Evolutionary conservation across 2,113 vertebrate genomes (phyloP).

Genomic region (Edolisoma coerulescens): DNA sequence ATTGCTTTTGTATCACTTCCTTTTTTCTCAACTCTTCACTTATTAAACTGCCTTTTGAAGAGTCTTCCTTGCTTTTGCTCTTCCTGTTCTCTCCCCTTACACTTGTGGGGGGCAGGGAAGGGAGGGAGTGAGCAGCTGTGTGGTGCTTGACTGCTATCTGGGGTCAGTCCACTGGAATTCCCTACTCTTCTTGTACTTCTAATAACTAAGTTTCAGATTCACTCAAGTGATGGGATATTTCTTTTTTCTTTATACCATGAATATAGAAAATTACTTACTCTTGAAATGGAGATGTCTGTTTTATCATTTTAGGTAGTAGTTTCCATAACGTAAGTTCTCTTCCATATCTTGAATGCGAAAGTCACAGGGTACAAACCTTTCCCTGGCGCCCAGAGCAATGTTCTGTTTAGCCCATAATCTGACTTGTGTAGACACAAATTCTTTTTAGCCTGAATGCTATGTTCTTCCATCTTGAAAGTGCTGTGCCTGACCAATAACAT

Average conservation of each 20-base stretch:
- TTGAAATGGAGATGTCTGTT: not conserved
- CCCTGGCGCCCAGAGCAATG: not conserved
- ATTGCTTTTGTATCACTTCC: not conserved
- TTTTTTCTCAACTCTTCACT: not conserved
- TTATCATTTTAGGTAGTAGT: not conserved
- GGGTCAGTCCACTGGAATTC: not conserved
- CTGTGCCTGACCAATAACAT: not conserved
- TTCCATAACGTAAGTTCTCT: not conserved
- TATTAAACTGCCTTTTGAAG: not conserved
- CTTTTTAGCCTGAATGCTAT: not conserved
- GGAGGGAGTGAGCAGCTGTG: not conserved
- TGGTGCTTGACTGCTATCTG: not conserved
- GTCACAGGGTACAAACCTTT: not conserved
- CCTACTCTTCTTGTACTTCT: not conserved
- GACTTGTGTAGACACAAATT: not conserved
- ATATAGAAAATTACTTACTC: not conserved
- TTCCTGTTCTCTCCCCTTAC: not conserved
- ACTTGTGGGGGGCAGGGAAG: not conserved
- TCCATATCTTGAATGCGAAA: not conserved
- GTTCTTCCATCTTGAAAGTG: not conserved
- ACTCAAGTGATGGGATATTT: not conserved
- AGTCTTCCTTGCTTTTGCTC: not conserved
- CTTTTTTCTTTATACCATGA: not conserved
- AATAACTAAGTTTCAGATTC: not conserved
- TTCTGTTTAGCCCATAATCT: not conserved